Evolutionary conservation across 2,888 invertebrate species (phyloP).

Genomic region (Monopis laevigella): DNA sequence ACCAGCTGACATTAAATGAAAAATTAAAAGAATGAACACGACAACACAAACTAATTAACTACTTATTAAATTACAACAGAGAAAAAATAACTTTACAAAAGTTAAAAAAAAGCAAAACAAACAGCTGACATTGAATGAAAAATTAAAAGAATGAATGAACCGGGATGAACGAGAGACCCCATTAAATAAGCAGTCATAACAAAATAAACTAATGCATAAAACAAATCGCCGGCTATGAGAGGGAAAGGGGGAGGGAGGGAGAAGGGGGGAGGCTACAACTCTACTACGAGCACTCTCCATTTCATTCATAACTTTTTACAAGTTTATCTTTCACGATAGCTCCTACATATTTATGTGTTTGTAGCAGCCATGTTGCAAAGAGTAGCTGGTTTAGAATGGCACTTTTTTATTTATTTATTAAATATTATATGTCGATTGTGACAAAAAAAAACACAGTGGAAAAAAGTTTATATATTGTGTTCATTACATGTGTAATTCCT

Average conservation of each 20-base stretch:
- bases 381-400: too few relatives aligned
- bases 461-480: too few relatives aligned
- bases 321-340: constrained; percentile 64
- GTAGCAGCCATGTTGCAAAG: constrained; percentile 46
- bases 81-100: too few relatives aligned
- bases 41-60: too few relatives aligned
- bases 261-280: constrained; percentile 39
- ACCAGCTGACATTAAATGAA: too few relatives aligned
- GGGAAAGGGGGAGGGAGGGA: constrained; percentile 24
- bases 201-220: constrained; percentile 62
- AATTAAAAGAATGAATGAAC: constrained; percentile 15
- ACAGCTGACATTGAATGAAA: constrained; percentile 15
- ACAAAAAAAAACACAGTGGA: too few relatives aligned
- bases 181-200: constrained; percentile 45
- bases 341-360: constrained; percentile 65
- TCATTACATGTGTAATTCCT: too few relatives aligned
- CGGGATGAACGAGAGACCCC: constrained; percentile 16
- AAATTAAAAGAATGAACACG: too few relatives aligned
- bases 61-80: too few relatives aligned
- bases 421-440: too few relatives aligned
- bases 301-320: constrained; percentile 70
- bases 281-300: constrained; percentile 63
- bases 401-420: too few relatives aligned
- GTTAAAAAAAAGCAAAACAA: too few relatives aligned
- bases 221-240: constrained; percentile 41